Base-by-base conservation (phyloP, 2,113 vertebrate species). In the Aspiorhynchus laticeps region DNA sequence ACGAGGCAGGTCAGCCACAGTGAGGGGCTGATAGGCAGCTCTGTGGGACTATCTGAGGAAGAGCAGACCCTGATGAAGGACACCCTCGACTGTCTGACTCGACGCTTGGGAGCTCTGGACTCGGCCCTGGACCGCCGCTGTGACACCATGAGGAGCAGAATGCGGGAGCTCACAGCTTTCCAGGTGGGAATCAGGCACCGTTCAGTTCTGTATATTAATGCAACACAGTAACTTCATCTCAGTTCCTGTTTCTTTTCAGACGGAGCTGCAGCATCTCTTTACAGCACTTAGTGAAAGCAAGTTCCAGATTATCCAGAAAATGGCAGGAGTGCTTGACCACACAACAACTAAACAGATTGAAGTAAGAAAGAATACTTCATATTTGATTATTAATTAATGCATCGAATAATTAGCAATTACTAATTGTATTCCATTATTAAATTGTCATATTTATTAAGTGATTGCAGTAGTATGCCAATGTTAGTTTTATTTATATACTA, bases 301-400 rank as follows among this genome's bases (percentile, higher is more conserved):
- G 84, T 97, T 97, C 31, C 93, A 96, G 87, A 79, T 97, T 88
- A 93, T 98, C 19, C 97, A 98, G 91, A 98, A 97, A 89, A 93
- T 97, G 88, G 93, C 96, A 0, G 96, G 95, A 63, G 94, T 93
- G 73, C 92, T 93, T 51, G 96, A 98, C 82, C 94, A 93, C 61
- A 96, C 97, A 51, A 94, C 97, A 65, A 95, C 93, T 71, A 97
- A 98, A 86, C 98, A 99, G 91, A 95, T 97, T 59, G 96, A 99
- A 96, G 98, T 99, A 93, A 67, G 71, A 83, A 15, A 53, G 1
- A 61, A 79, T 24, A 10, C 1, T 80, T 69, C 65, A 15, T 33
- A 33, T 73, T 12, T 73, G 21, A 73, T 73, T 41, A 41, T 41
- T 73, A 38, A 73, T 38, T 38, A 38, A 73, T 73, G 33, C 9